Base-by-base conservation (phyloP, 1,140 invertebrate species). In the Caerostris darwini region DNA sequence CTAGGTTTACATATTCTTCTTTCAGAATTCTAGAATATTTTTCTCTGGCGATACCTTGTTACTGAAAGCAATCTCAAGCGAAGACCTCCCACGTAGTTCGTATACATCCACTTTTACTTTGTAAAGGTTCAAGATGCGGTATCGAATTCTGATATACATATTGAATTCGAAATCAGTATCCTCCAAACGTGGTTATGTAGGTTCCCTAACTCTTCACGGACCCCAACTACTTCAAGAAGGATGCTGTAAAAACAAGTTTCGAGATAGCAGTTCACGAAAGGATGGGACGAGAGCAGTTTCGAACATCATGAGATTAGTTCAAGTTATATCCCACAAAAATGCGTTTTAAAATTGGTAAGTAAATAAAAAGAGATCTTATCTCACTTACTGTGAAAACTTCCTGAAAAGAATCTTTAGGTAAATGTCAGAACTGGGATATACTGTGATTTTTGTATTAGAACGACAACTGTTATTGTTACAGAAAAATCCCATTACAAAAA, bases 121-220 rank as follows among this genome's bases (percentile, higher is more conserved):
- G 54, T 85, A 19, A 58, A 85, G 82, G n/a, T 57, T 56, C 0
- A 12, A 58, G 54, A 57, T 58, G 82, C 57, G 3, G 54, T 85
- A 85, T 85, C 82, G 82, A 85, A 85, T 85, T 85, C 82, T 85
- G 82, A 85, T 85, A 85, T 57, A 58, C 53, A 58, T 85, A 58
- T 57, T 85, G 57, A 85, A 85, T 85, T 57, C n/a, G 54, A 85
- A 85, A 85, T 56, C 54, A 85, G 57, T 54, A 17, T 58, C 34
- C 53, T 77, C 71, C 71, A 8, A 77, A 77, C 7, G 71, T 53
- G 71, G 71, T 77, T 77, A 77, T 77, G 34, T 77, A 50, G 34
- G 34, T 50, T 50, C 14, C 71, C 71, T 77, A 53, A 77, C 71
- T 77, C 50, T 77, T 77, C 34, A 53, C 19, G 71, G 53, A 77